These are phyloP conservation scores for Ips typographus DNA, from an alignment of 1,140 invertebrate species.

Conservation along the genomic window DNA sequence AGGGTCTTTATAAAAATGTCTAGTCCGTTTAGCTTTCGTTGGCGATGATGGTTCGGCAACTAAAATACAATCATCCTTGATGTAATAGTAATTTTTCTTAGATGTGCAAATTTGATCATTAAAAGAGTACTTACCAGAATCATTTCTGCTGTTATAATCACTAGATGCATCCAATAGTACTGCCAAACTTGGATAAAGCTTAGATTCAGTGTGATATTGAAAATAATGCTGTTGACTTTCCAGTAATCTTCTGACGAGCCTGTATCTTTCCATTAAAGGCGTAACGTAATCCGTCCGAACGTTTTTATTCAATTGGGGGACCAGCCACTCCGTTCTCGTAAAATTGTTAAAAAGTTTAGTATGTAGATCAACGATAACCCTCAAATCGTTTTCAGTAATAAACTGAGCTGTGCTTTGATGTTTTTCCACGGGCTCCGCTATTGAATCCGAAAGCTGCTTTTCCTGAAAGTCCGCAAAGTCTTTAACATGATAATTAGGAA, in stretches of 20 bases:
- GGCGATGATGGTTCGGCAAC: constrained; percentile 31
- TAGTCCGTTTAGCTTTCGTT: constrained; percentile 47
- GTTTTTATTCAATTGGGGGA: constrained; percentile 43
- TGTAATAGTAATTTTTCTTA: too few species aligned
- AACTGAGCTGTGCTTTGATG: background rate
- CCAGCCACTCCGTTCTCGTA: constrained; percentile 62
- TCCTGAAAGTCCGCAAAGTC: constrained; percentile 65
- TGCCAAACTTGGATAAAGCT: constrained; percentile 59
- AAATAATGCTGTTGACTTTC: constrained; percentile 55
- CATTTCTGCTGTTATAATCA: constrained; percentile 34
- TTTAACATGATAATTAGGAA: constrained; percentile 71
- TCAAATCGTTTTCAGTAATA: constrained; percentile 61
- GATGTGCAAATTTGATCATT: too few species aligned
- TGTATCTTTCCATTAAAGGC: constrained; percentile 62
- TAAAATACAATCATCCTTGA: constrained; percentile 12
- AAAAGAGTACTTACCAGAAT: constrained; percentile 40
- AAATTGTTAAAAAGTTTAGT: constrained; percentile 60
- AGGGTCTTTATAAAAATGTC: constrained; percentile 85
- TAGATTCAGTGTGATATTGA: constrained; percentile 55
- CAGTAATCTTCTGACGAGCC: constrained; percentile 58
- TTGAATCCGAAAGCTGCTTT: constrained; percentile 7
- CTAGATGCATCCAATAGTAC: constrained; percentile 50
- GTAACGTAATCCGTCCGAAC: constrained; percentile 55
- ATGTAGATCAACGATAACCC: constrained; percentile 61
- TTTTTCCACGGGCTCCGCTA: constrained; percentile 42